Evolutionary conservation across 2,888 invertebrate genomes (phyloP), one percentile per base, ranked within the genome.

Genomic region (Ormyrus labotus): DNA sequence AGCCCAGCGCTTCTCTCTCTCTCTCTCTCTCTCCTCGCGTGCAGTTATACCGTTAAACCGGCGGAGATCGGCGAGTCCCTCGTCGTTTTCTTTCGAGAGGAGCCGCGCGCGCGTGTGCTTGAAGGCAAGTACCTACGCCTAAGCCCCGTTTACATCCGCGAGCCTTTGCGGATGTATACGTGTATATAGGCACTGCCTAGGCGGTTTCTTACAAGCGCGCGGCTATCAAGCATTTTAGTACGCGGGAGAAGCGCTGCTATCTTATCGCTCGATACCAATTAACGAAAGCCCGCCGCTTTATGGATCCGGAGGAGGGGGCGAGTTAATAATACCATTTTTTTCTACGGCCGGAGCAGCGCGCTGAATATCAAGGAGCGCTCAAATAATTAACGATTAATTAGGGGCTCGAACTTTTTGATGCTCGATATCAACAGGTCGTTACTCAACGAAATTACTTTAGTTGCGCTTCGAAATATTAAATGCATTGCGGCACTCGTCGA

Each of bases 1-100:
- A 13, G 65, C 19, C 50, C 48, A 51, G 10, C 51, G 34, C 51
- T 55, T 45, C 55, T 69, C 68, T 53, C 61, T 55, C 60, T 47
- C 67, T 53, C 53, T 45, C 9, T 34, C 2, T 13, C 61, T 47
- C 55, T 11, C 47, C 64, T 7, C n/a, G 13, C 47, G 50, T 57
- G 9, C 72, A 47, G 47, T 13, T 61, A 7, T 77, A 77, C 77
- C 77, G 70, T 77, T 77, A 77, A 77, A 64, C 63, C 13, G 72
- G 34, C 34, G 34, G 34, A 34, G 34, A 34, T 34, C 34, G 34
- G 34, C 34, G 34, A 34, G 34, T 34, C 34, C 34, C 51, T 34
- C 60, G 34, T 65, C 68, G 60, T 47, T 68, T 34, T 63, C 76
- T 69, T 68, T 53, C 60, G 50, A 68, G 63, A 34, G 34, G 34